phyloP scores from a whole-genome alignment of 1,140 invertebrate species.

The Drosophila setifemur region DNA sequence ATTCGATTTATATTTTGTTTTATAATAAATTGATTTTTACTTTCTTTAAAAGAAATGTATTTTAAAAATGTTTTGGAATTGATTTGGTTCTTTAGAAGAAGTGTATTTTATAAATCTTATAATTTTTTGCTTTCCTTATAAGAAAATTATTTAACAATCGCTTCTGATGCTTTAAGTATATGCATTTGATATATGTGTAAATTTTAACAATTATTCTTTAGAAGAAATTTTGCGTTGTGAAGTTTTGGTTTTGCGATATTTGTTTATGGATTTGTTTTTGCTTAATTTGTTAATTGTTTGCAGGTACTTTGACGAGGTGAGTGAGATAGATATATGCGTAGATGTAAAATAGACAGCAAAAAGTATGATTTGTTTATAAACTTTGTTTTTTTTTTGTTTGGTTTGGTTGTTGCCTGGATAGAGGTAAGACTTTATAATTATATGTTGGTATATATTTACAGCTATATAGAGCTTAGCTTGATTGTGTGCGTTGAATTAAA shows the following conservation, averaged over 20 bases:
- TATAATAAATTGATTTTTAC: slow-evolving; percentile 15
- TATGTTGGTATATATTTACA: slow-evolving; percentile 13
- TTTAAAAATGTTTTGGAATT: slow-evolving; percentile 20
- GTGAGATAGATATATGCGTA: slow-evolving; percentile 55
- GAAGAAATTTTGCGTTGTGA: slow-evolving; percentile 32
- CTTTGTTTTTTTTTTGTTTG: slow-evolving; percentile 30
- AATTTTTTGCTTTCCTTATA: slow-evolving; percentile 17
- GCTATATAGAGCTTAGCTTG: slow-evolving; percentile 36
- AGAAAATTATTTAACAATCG: slow-evolving; percentile 22
- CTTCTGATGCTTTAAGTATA: slow-evolving; percentile 10
- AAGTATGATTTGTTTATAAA: slow-evolving; percentile 48
- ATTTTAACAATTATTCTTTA: slow-evolving; percentile 8
- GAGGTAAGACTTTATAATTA: slow-evolving; percentile 42
- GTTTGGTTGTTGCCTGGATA: slow-evolving; percentile 32
- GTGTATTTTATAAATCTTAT: slow-evolving; percentile 21
- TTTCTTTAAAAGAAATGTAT: slow-evolving; percentile 36
- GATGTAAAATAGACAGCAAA: slow-evolving; percentile 37
- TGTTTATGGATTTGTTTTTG: not conserved
- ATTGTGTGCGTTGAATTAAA: slow-evolving; percentile 57
- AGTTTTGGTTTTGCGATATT: slow-evolving; percentile 10
- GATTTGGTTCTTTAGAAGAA: slow-evolving; percentile 24
- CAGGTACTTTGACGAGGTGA: slow-evolving; percentile 76
- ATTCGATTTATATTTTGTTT: slow-evolving; percentile 4
- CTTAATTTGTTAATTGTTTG: slow-evolving; percentile 36
- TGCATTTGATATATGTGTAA: not conserved